phyloP scores from a whole-genome alignment of 2,888 invertebrate species.

The Andricus curvator region DNA sequence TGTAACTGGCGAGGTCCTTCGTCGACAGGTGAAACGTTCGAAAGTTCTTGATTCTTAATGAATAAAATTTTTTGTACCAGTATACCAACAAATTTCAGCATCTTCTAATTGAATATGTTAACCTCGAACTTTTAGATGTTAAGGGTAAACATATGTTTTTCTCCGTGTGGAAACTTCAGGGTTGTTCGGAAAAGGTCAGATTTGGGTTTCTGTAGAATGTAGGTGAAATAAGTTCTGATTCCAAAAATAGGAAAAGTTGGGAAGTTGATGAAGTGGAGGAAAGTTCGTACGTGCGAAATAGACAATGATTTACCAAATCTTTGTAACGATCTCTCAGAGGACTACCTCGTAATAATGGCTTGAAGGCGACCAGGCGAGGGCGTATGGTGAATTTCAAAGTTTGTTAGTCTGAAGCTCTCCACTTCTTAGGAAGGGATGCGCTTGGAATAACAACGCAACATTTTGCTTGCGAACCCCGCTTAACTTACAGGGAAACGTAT shows the following conservation, averaged over 20 bases:
- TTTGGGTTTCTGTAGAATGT: background rate
- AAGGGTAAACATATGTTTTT: no score
- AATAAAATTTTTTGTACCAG: no score
- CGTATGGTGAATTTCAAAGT: conserved; percentile 66
- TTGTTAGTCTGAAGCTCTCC: conserved; percentile 66
- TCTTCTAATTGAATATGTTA: no score
- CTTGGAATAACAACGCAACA: conserved; percentile 69
- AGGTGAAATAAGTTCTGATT: background rate
- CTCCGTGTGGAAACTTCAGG: no score
- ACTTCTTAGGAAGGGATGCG: conserved; percentile 70
- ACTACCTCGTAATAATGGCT: background rate
- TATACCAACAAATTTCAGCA: no score
- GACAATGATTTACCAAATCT: background rate
- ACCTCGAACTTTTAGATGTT: no score
- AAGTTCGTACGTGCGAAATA: background rate
- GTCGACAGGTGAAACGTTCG: no score
- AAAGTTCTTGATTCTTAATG: no score
- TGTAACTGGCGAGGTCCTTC: no score
- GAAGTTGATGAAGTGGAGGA: background rate
- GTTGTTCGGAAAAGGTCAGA: no score
- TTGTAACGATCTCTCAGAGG: background rate
- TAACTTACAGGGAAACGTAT: conserved; percentile 42
- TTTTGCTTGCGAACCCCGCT: conserved; percentile 42
- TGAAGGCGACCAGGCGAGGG: background rate
- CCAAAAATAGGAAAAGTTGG: background rate